These are phyloP conservation scores for Lerema accius DNA, from an alignment of 1,140 invertebrate genomes.

Conservation along the genomic window DNA sequence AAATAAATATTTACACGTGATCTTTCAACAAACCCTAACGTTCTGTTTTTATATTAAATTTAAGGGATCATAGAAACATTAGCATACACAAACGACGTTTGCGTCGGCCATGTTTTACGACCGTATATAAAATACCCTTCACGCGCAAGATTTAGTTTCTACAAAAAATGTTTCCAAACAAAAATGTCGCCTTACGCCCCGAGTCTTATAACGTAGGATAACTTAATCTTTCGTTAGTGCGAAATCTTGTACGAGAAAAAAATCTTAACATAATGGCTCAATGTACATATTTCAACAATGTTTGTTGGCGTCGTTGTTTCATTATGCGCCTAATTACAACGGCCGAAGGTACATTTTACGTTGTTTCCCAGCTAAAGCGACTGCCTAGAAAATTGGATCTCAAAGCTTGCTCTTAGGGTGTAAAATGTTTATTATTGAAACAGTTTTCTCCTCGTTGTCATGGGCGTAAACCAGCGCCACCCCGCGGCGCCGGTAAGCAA, in stretches of 20 bases:
- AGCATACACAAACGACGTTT: slow-evolving; percentile 11
- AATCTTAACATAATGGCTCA: slow-evolving; percentile 35
- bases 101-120: slow-evolving; percentile 24
- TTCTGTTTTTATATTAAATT: neutral
- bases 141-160: slow-evolving; percentile 14
- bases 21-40: no score
- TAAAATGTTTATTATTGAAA: slow-evolving; percentile 37
- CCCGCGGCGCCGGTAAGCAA: slow-evolving; percentile 49
- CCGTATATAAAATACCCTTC: slow-evolving; percentile 11
- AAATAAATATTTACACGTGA: no score
- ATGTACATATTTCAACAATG: slow-evolving; percentile 42
- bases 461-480: slow-evolving; percentile 23
- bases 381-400: slow-evolving; percentile 46
- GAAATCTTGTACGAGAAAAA: slow-evolving; percentile 21
- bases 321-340: slow-evolving; percentile 61
- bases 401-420: slow-evolving; percentile 43
- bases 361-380: slow-evolving; percentile 24
- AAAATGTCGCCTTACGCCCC: slow-evolving; percentile 11
- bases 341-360: slow-evolving; percentile 58
- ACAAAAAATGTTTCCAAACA: slow-evolving; percentile 20
- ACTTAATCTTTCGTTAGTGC: slow-evolving; percentile 10
- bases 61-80: slow-evolving; percentile 1
- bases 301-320: slow-evolving; percentile 44
- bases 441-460: slow-evolving; percentile 27
- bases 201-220: slow-evolving; percentile 15